Evolutionary conservation across 2,888 invertebrate genomes (phyloP).

Genomic region (Melolontha melolontha): DNA sequence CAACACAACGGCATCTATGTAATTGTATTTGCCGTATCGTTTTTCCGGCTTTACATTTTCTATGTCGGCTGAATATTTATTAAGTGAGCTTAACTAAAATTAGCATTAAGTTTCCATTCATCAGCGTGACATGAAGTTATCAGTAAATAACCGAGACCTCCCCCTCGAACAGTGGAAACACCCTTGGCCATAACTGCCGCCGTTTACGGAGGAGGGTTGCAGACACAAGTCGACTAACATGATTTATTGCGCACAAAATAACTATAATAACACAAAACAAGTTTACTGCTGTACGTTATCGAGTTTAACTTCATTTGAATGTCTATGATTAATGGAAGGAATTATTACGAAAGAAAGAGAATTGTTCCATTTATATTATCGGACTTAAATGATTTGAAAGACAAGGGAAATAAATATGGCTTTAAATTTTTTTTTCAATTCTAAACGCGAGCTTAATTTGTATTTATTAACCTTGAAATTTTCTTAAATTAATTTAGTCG

Average conservation of each 20-base stretch:
- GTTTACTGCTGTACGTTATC: slow-evolving; percentile 46
- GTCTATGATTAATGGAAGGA: no score
- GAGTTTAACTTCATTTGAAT: no score
- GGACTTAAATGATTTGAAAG: no score
- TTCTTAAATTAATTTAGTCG: no score
- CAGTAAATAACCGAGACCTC: slow-evolving; percentile 64
- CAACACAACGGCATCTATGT: not conserved
- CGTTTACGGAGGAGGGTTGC: slow-evolving; percentile 38
- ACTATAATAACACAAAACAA: slow-evolving; percentile 56
- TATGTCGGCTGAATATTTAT: slow-evolving; percentile 57
- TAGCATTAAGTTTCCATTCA: slow-evolving; percentile 65
- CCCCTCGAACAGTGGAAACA: slow-evolving; percentile 52
- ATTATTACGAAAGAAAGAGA: no score
- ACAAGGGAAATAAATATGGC: no score
- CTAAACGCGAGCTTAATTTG: no score
- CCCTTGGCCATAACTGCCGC: slow-evolving; percentile 46
- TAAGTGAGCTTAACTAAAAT: slow-evolving; percentile 63
- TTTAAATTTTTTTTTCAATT: no score
- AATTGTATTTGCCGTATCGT: slow-evolving; percentile 25
- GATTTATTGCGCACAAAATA: slow-evolving; percentile 57
- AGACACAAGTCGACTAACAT: slow-evolving; percentile 50
- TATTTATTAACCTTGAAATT: no score
- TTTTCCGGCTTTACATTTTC: slow-evolving; percentile 13
- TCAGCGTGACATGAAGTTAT: slow-evolving; percentile 65
- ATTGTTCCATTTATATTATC: no score